These are phyloP conservation scores for Temnothorax curvispinosus DNA, from an alignment of 1,140 invertebrate species.

Conservation along the genomic window DNA sequence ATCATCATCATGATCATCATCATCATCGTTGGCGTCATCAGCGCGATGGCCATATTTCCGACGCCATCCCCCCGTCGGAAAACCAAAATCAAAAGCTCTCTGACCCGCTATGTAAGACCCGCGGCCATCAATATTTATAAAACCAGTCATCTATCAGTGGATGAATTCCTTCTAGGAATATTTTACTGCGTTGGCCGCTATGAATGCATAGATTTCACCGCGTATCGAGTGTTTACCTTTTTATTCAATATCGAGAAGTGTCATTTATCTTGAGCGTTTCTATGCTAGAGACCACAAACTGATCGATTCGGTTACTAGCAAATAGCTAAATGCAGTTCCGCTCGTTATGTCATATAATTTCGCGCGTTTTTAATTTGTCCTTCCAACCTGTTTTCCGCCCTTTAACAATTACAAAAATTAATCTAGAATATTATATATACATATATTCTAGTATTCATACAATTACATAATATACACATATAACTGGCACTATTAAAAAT, in stretches of 20 bases:
- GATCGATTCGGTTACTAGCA: constrained; percentile 1
- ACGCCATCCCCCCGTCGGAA: neutral
- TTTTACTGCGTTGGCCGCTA: constrained; percentile 28
- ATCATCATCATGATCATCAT: constrained; percentile 35
- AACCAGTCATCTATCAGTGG: constrained; percentile 60
- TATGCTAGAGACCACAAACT: constrained; percentile 5
- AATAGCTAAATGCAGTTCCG: neutral
- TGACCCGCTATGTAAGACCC: constrained; percentile 11
- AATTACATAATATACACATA: neutral
- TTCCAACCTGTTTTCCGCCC: neutral
- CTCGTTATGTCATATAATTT: constrained; percentile 8
- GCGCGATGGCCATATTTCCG: constrained; percentile 1
- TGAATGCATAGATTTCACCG: constrained; percentile 37
- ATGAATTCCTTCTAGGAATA: constrained; percentile 9
- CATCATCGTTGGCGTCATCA: constrained; percentile 30
- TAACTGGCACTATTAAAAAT: neutral
- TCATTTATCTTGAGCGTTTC: constrained; percentile 36
- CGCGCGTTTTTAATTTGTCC: neutral
- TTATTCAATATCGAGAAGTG: constrained; percentile 32
- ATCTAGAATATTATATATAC: neutral
- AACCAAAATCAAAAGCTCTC: constrained; percentile 46
- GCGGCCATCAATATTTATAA: constrained; percentile 72
- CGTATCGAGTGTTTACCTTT: constrained; percentile 40
- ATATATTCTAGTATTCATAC: neutral
- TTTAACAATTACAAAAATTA: constrained; percentile 1